Base-by-base conservation (phyloP, 1,140 invertebrate genomes). In the Cotesia glomerata region DNA sequence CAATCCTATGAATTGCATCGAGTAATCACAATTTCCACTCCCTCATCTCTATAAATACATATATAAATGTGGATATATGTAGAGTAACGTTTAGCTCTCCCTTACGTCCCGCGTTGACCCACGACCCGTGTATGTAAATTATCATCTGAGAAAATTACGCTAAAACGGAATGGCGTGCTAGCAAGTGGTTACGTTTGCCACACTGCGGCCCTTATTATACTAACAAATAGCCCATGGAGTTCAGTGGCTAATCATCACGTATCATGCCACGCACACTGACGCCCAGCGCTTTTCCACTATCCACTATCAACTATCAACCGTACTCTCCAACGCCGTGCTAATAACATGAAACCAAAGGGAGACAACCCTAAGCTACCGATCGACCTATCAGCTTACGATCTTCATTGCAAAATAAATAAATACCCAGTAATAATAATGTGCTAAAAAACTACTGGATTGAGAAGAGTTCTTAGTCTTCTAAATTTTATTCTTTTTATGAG, bases 121-220 rank as follows among this genome's bases (percentile, higher is more conserved):
- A 52, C 14, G 26, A 35, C 26, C 73, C 78, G 72, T 72, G 76
- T 85, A 87, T 86, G 85, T 84, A 86, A 87, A 87, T 87, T 81
- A 74, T 77, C 80, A 85, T 84, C 83, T 84, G 80, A 72, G 80
- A 84, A 85, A 86, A 87, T 87, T 86, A 86, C 83, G 79, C 74
- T 84, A 85, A 85, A 86, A 82, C 83, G 83, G 79, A 74, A 76
- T 87, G 84, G 86, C 86, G 86, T 87, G 85, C 80, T 79, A 80
- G 70, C 82, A 75, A 82, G 84, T 80, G 85, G 84, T 86, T 86
- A 86, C 78, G 81, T 80, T 82, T 80, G 83, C 84, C 84, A 84
- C 82, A 83, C 84, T 84, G 82, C 84, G 78, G 80, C 78, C 77
- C 83, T 87, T 85, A 87, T 87, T 87, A 87, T 87, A 87, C 85